Conservation (phyloP, 2,888 invertebrate genomes). For the Plebejus argus region DNA sequence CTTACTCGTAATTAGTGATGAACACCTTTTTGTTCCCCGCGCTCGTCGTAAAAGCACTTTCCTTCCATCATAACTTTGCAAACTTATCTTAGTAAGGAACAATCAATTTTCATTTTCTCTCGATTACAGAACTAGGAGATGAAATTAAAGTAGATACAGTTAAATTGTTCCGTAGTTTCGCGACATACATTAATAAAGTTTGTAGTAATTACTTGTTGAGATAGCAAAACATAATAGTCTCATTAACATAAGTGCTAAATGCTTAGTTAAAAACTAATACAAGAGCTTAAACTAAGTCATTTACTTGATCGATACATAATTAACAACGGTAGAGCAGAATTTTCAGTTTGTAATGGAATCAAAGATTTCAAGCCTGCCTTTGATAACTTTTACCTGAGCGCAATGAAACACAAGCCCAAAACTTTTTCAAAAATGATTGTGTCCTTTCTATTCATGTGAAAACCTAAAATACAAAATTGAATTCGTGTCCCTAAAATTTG, state of each 20-base stretch:
- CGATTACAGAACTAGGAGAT: constrained; percentile 64
- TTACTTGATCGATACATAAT: background rate
- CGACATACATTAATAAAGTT: constrained; percentile 23
- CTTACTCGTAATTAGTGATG: constrained; percentile 52
- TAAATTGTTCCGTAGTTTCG: constrained; percentile 41
- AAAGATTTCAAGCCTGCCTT: background rate
- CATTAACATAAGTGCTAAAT: background rate
- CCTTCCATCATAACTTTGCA: constrained; percentile 71
- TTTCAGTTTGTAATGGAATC: background rate
- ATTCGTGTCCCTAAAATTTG: constrained; percentile 28
- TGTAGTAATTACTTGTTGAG: background rate
- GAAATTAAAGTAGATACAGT: constrained; percentile 50
- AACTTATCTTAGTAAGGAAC: constrained; percentile 75
- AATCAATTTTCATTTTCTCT: constrained; percentile 77
- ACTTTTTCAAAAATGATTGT: background rate
- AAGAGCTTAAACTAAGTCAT: background rate
- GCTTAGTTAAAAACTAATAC: too few relatives aligned
- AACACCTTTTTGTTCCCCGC: constrained; percentile 60
- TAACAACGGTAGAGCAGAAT: background rate
- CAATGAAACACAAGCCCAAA: background rate
- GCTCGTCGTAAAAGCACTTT: constrained; percentile 57
- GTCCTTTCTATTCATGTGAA: constrained; percentile 2
- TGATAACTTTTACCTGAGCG: background rate
- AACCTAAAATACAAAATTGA: constrained; percentile 23
- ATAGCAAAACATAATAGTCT: background rate